Evolutionary conservation across 2,888 invertebrate species (phyloP), one percentile per base, ranked within the genome.

Genomic region (Lasioglossum leucozonium): DNA sequence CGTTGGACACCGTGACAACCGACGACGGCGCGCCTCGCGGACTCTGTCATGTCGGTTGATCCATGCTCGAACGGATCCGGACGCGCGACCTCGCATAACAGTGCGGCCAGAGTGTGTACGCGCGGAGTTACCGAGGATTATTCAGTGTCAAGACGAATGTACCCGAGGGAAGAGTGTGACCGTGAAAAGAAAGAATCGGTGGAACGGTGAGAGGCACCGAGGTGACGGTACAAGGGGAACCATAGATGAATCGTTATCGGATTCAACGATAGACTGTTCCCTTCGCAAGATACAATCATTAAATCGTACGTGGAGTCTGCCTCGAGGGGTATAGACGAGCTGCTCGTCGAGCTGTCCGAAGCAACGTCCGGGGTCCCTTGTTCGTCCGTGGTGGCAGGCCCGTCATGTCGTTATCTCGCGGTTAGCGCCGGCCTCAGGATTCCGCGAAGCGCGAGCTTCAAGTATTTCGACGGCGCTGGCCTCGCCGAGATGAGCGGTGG

Each of bases 401-500:
- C 84, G 77, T 87, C 76, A 92, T 92, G 92, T 90, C 89, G 80
- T 86, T 84, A 79, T 84, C 79, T 88, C 81, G 86, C 82, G 89
- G 89, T 90, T 92, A 92, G 88, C 87, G 84, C 91, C 91, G 92
- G 88, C 89, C 87, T 90, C 93, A 93, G 91, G 91, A 93, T 93
- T 93, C 93, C 93, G 89, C 93, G 93, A 92, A 92, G 93, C 92
- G 92, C 92, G 91, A 93, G 92, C 92, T 93, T 94, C 89, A 94
- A 94, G 90, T 94, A 94, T 89, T 93, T 94, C 93, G 94, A 94
- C 94, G 93, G 92, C 91, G 94, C 93, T 90, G 93, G 93, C 89
- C 92, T 93, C 92, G 92, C 93, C 94, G 94, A 94, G 87, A 94
- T 94, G 94, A 95, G 94, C 93, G 94, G 94, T 91, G 95, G 91